Evolutionary conservation across 2,888 invertebrate species (phyloP).

Genomic region (Hyposoter didymator): DNA sequence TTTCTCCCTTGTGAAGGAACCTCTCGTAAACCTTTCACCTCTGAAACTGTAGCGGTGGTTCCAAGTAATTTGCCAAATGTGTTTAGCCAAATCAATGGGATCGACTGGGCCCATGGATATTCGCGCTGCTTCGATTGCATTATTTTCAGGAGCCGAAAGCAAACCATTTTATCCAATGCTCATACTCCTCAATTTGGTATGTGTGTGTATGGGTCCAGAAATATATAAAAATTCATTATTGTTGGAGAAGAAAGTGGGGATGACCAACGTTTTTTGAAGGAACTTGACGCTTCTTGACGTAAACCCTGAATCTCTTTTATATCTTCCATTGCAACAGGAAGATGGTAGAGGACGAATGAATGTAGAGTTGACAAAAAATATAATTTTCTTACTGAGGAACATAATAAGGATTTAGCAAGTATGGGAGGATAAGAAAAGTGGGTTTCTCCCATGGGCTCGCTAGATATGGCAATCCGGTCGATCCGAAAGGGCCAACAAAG

Average conservation of each 20-base stretch:
- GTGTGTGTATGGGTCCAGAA: slow-evolving; percentile 10
- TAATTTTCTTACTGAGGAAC: slow-evolving; percentile 50
- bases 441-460: slow-evolving; percentile 63
- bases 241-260: too few species aligned
- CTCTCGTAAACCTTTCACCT: slow-evolving; percentile 3
- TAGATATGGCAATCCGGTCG: slow-evolving; percentile 63
- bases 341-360: slow-evolving; percentile 43
- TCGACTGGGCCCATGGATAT: slow-evolving; percentile 48
- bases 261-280: too few species aligned
- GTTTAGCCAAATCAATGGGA: slow-evolving; percentile 68
- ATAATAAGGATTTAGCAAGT: slow-evolving; percentile 65
- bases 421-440: slow-evolving; percentile 30
- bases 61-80: slow-evolving; percentile 69
- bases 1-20: background rate
- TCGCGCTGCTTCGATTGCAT: slow-evolving; percentile 60
- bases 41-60: slow-evolving; percentile 17
- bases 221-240: too few species aligned
- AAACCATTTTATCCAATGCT: slow-evolving; percentile 58
- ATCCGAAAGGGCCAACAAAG: slow-evolving; percentile 63
- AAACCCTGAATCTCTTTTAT: background rate
- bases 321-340: background rate
- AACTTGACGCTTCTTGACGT: background rate
- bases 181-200: background rate
- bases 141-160: slow-evolving; percentile 63
- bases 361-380: slow-evolving; percentile 46